Percentiles rank a stretch among this genome's conserved stretches.
Evolutionary conservation across 2,888 invertebrate genomes (phyloP).

Genomic region (Rapana venosa): DNA sequence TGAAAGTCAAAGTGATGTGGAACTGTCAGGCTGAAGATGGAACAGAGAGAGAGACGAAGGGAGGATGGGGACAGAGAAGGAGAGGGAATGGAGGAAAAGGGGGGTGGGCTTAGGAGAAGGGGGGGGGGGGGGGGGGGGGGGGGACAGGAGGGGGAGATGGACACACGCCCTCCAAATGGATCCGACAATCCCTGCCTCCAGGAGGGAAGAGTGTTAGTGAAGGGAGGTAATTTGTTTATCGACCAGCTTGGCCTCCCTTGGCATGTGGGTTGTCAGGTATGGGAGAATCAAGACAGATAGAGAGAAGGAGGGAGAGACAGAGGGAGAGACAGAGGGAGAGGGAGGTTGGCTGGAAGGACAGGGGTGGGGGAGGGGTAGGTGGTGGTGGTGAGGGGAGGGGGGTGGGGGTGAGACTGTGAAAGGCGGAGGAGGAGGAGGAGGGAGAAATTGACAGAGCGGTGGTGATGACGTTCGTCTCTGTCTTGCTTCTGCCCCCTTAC

Average conservation of each 20-base stretch:
- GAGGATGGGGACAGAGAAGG: too few relatives aligned
- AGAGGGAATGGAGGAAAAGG: neutral
- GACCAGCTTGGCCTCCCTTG: slow-evolving; percentile 23
- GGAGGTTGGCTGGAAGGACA: neutral
- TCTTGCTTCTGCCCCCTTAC: neutral
- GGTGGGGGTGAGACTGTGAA: neutral
- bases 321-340: neutral
- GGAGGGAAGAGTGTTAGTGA: slow-evolving; percentile 27
- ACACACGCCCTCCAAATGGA: slow-evolving; percentile 7
- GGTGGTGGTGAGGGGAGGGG: neutral
- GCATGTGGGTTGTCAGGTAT: slow-evolving; percentile 25
- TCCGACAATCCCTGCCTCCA: slow-evolving; percentile 7
- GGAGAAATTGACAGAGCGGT: slow-evolving; percentile 24
- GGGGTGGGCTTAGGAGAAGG: neutral
- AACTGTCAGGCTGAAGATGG: neutral
- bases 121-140: neutral
- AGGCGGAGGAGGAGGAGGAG: neutral
- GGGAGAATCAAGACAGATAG: neutral
- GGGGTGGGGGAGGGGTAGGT: neutral
- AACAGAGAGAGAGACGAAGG: neutral
- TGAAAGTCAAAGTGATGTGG: slow-evolving; percentile 7
- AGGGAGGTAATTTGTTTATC: slow-evolving; percentile 36
- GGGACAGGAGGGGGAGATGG: neutral
- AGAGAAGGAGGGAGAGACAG: neutral
- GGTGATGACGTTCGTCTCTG: slow-evolving; percentile 14